Conservation (phyloP, 2,113 vertebrate genomes). For the Steatornis caripensis region DNA sequence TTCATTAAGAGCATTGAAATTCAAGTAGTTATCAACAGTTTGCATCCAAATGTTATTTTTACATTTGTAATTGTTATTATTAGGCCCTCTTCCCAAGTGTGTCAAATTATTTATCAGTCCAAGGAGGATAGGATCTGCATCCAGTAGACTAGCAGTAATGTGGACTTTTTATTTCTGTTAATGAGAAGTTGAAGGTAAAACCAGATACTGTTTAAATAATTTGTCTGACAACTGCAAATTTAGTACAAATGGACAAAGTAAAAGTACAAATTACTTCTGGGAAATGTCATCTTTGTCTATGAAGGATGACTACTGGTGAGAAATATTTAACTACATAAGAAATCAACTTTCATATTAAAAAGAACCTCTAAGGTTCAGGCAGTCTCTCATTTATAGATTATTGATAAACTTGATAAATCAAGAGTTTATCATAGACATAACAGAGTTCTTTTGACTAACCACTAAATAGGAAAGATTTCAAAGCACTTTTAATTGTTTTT, state of each 20-base stretch:
- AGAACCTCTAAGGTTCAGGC: not conserved
- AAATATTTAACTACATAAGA: not conserved
- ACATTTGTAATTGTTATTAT: not conserved
- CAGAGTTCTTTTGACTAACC: not conserved
- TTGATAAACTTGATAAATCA: conserved; percentile 23
- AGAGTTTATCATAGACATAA: not conserved
- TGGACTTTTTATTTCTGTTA: not conserved
- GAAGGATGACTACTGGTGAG: not conserved
- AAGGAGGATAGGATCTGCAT: not conserved
- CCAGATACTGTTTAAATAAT: not conserved
- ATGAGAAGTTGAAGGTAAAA: not conserved
- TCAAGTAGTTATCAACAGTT: not conserved
- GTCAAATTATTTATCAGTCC: not conserved
- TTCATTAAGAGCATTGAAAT: not conserved
- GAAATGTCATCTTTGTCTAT: not conserved
- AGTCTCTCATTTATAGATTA: conserved; percentile 8
- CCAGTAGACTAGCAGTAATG: not conserved
- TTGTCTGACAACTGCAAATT: not conserved
- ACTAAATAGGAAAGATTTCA: not conserved
- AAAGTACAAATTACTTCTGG: not conserved
- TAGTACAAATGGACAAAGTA: not conserved
- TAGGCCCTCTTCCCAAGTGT: not conserved
- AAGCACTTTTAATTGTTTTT: not conserved
- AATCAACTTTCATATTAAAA: not conserved
- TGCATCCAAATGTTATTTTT: not conserved